phyloP scores from a whole-genome alignment of 2,113 vertebrate species.

The Toxostoma redivivum region DNA sequence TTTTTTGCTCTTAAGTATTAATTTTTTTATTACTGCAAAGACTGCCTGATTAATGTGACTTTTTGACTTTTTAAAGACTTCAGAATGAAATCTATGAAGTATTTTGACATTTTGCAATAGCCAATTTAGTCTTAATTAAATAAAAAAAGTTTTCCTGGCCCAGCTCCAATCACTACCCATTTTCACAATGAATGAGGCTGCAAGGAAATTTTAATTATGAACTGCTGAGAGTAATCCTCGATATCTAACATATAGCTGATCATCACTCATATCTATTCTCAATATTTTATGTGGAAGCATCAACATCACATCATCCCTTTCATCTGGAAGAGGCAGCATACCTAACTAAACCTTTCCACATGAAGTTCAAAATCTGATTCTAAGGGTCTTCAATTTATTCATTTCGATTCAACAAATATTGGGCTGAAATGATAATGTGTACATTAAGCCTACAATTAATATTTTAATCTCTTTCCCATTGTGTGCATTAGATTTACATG shows the following conservation, averaged over 20 bases:
- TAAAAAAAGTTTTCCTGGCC: background rate
- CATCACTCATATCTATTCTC: background rate
- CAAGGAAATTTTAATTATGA: background rate
- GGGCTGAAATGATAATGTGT: background rate
- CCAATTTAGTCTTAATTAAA: background rate
- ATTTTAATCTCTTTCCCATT: background rate
- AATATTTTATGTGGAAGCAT: background rate
- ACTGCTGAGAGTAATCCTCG: background rate
- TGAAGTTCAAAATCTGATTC: background rate
- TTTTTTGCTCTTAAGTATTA: background rate
- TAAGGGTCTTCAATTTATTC: background rate
- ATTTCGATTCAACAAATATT: background rate
- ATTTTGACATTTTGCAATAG: background rate
- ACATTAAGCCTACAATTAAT: background rate
- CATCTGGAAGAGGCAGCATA: background rate
- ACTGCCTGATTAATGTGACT: background rate
- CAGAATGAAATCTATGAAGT: background rate
- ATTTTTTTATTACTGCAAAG: background rate
- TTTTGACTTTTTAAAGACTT: background rate
- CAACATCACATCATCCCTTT: background rate
- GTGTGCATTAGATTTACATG: background rate
- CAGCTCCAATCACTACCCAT: fast-evolving
- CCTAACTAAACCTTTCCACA: background rate
- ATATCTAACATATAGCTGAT: background rate
- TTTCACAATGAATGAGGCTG: background rate